phyloP scores from a whole-genome alignment of 92 coral and sea anemone species.

The Epizoanthus illoricatus region DNA sequence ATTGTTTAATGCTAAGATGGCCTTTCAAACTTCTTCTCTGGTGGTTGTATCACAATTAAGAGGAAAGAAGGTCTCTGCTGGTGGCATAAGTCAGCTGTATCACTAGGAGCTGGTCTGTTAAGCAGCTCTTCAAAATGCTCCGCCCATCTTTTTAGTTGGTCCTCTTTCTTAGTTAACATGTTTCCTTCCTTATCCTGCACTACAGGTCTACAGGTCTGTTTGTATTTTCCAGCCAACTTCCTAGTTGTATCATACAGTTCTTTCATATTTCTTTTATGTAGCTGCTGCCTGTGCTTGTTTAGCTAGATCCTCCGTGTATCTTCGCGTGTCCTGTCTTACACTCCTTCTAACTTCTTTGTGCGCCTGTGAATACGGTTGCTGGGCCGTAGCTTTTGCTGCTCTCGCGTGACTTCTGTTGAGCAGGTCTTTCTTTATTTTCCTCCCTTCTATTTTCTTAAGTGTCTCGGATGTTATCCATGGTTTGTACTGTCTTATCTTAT shows the following conservation, averaged over 20 bases:
- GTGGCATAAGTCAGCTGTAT: conserved; percentile 24
- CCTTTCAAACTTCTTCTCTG: conserved; percentile 23
- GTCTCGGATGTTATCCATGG: conserved; percentile 12
- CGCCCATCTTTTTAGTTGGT: conserved; percentile 42
- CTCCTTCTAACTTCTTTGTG: conserved; percentile 33
- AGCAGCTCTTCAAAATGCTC: conserved; percentile 40
- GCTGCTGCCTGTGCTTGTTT: conserved; percentile 33
- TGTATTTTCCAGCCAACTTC: conserved; percentile 28
- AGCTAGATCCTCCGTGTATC: conserved; percentile 20
- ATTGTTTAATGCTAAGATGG: conserved; percentile 10
- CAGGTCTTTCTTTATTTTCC: not conserved
- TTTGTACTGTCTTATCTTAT: too few relatives aligned
- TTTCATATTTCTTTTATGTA: conserved; percentile 27
- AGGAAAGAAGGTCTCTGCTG: conserved; percentile 31
- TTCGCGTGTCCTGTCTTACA: conserved; percentile 26
- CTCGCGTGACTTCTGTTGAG: conserved; percentile 22
- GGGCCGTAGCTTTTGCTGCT: conserved; percentile 23
- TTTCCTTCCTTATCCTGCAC: conserved; percentile 20
- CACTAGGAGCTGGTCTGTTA: conserved; percentile 22
- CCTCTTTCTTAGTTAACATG: not conserved
- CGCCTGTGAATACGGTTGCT: conserved; percentile 5
- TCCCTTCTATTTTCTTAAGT: too few relatives aligned
- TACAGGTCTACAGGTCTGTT: conserved; percentile 4
- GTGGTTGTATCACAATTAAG: conserved; percentile 15
- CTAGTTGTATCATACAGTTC: conserved; percentile 33